phyloP scores from a whole-genome alignment of 30 jellyfish, hydroid and myxozoan species.

The Euphysa ruthae region DNA sequence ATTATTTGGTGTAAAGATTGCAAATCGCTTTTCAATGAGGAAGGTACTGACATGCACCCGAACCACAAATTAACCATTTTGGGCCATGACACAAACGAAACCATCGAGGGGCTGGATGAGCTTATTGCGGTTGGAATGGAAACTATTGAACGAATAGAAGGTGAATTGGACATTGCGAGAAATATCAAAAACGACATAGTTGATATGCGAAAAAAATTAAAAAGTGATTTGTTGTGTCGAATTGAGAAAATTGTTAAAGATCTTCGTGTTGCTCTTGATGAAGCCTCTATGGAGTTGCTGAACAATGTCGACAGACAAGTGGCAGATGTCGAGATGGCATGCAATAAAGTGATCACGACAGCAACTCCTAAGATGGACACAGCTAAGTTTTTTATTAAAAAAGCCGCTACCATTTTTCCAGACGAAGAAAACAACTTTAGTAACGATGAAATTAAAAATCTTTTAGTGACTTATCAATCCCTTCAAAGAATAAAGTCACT shows the following conservation, averaged over 20 bases:
- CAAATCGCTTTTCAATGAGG: neutral
- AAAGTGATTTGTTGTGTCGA: neutral
- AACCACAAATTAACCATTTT: neutral
- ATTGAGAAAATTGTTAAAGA: slow-evolving; percentile 22
- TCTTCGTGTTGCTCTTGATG: slow-evolving; percentile 32
- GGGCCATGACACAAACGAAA: slow-evolving; percentile 4
- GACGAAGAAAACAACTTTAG: slow-evolving; percentile 6
- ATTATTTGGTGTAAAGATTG: slow-evolving; percentile 14
- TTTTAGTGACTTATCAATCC: slow-evolving; percentile 3
- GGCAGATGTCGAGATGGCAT: neutral
- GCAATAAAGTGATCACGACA: neutral
- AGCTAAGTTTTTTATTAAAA: slow-evolving; percentile 8
- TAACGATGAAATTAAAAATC: neutral
- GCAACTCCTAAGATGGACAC: slow-evolving; percentile 19
- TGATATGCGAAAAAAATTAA: slow-evolving; percentile 1
- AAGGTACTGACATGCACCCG: neutral
- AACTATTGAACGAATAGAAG: neutral
- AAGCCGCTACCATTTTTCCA: slow-evolving; percentile 21
- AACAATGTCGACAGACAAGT: slow-evolving; percentile 25
- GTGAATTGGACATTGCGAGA: slow-evolving; percentile 9
- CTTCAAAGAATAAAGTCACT: slow-evolving; percentile 2
- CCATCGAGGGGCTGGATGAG: slow-evolving; percentile 12
- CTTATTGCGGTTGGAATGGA: slow-evolving; percentile 17
- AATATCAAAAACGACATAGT: slow-evolving; percentile 1
- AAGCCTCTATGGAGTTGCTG: slow-evolving; percentile 11